phyloP scores from a whole-genome alignment of 2,797 vertebrate genomes.

The Urocyon cinereoargenteus region DNA sequence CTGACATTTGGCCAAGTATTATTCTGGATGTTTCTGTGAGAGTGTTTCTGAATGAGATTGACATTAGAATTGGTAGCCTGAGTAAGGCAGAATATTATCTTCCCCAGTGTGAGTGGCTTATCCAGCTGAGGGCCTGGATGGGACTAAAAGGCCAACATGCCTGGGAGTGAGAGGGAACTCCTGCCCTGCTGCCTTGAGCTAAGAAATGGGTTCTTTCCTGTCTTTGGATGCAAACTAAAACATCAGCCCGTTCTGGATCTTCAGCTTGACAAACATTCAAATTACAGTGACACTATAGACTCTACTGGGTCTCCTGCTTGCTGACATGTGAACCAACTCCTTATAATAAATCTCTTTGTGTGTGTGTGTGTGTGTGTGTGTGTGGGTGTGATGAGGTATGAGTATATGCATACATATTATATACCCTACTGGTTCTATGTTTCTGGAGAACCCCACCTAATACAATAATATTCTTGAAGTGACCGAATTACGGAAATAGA shows the following conservation, averaged over 20 bases:
- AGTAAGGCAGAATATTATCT: background rate
- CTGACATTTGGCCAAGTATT: background rate
- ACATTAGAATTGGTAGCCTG: background rate
- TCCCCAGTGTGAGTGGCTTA: background rate
- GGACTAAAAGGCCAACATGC: background rate
- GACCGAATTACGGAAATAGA: background rate
- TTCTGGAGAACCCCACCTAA: background rate
- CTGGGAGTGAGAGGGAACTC: background rate
- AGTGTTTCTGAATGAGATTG: background rate
- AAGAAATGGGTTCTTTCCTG: background rate
- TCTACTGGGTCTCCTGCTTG: background rate
- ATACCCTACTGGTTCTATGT: background rate
- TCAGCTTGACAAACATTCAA: background rate
- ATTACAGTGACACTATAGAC: too few species aligned
- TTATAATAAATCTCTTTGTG: background rate
- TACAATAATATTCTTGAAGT: background rate
- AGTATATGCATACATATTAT: background rate
- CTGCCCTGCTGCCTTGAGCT: background rate
- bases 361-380: background rate
- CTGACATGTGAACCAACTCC: background rate
- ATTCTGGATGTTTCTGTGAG: background rate
- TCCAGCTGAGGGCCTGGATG: background rate
- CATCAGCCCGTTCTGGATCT: background rate
- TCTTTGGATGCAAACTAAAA: background rate
- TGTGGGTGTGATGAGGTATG: background rate